A percentile compares a stretch with the other conserved stretches of the same genome.
phyloP scores from a whole-genome alignment of 2,888 invertebrate genomes.

The Fabriciana adippe region DNA sequence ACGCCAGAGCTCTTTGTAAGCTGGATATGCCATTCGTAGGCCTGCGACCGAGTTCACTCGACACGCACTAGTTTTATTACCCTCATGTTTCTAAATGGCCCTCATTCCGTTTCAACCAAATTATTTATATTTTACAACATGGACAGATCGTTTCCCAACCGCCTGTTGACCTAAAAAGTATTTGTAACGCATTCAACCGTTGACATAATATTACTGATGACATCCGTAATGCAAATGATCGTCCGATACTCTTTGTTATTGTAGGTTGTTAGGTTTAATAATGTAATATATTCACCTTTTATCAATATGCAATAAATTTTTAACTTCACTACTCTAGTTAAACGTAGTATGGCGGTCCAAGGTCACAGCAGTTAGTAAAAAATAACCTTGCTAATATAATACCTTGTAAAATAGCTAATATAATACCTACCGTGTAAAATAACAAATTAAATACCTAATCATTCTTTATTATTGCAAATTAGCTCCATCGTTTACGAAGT shows the following conservation, averaged over 20 bases:
- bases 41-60: conserved; percentile 74
- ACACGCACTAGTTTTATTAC: conserved; percentile 82
- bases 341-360: conserved; percentile 37
- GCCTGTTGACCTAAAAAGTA: conserved; percentile 77
- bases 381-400: conserved; percentile 37
- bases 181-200: conserved; percentile 75
- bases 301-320: conserved; percentile 1
- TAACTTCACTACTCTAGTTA: conserved; percentile 3
- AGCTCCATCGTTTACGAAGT: conserved; percentile 18
- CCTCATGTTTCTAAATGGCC: conserved; percentile 82
- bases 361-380: conserved; percentile 50
- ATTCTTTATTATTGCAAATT: conserved; percentile 26
- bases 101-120: conserved; percentile 79
- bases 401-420: conserved; percentile 32
- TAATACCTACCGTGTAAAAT: conserved; percentile 31
- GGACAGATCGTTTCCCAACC: conserved; percentile 80
- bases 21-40: conserved; percentile 59
- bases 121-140: conserved; percentile 81
- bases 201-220: conserved; percentile 70
- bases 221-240: conserved; percentile 47
- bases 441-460: conserved; percentile 32
- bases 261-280: neutral
- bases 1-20: conserved; percentile 53
- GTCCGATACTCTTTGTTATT: conserved; percentile 10
- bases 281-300: neutral